Evolutionary conservation across 2,888 invertebrate genomes (phyloP).

Genomic region (Platycnemis pennipes): DNA sequence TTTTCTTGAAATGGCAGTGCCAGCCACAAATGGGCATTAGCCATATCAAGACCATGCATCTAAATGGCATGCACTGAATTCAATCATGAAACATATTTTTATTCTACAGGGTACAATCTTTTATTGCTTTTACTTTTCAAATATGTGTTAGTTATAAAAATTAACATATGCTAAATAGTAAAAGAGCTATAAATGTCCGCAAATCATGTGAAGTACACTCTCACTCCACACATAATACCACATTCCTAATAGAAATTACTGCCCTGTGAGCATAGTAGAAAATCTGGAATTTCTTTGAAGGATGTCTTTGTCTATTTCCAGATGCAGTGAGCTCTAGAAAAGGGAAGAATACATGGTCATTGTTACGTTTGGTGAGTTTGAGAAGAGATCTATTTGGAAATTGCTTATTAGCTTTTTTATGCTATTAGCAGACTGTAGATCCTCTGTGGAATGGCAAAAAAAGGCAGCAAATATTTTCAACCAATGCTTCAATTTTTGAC

Average conservation of each 20-base stretch:
- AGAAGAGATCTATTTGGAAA: not conserved
- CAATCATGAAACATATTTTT: too few species aligned
- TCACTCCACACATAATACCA: not conserved
- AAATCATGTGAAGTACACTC: not conserved
- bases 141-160: not conserved
- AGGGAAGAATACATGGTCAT: constrained; percentile 78
- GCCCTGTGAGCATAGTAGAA: constrained; percentile 58
- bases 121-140: too few species aligned
- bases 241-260: not conserved
- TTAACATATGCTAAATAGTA: not conserved
- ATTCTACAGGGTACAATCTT: too few species aligned
- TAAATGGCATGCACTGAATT: too few species aligned
- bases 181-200: not conserved
- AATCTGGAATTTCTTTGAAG: constrained; percentile 72
- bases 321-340: constrained; percentile 77
- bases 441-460: too few species aligned
- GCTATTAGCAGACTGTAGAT: too few species aligned
- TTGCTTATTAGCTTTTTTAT: constrained; percentile 43
- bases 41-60: too few species aligned
- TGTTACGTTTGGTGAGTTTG: constrained; percentile 78
- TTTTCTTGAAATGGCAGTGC: too few species aligned
- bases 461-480: too few species aligned
- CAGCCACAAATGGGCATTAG: too few species aligned
- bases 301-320: constrained; percentile 74
- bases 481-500: too few species aligned